Conservation (phyloP, 2,888 invertebrate genomes). For the Dolomedes plantarius region DNA sequence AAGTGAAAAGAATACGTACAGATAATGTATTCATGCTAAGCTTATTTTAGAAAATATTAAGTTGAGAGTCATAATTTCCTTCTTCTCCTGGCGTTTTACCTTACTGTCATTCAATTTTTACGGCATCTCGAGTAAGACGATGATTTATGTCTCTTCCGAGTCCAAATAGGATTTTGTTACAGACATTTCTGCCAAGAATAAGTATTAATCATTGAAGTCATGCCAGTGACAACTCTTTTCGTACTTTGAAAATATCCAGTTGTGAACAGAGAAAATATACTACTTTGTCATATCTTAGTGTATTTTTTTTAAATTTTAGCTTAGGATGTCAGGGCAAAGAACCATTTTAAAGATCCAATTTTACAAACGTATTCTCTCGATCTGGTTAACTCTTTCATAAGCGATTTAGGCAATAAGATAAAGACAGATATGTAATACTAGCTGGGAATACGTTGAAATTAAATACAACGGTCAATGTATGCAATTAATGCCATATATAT, state of each 20-base stretch:
- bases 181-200: constrained; percentile 18
- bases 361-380: no score
- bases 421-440: no score
- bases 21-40: no score
- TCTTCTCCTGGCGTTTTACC: neutral
- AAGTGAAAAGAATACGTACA: no score
- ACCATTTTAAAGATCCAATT: constrained; percentile 27
- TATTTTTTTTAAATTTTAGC: constrained; percentile 7
- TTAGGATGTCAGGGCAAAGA: neutral
- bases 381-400: no score
- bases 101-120: constrained; percentile 1
- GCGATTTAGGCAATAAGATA: no score
- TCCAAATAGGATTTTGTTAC: constrained; percentile 11
- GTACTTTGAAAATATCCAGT: neutral
- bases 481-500: no score
- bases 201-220: constrained; percentile 1
- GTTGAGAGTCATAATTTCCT: neutral
- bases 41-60: no score
- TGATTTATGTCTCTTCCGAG: constrained; percentile 2
- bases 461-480: no score
- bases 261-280: neutral
- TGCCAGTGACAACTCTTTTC: neutral
- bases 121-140: neutral
- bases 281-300: neutral
- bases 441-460: no score